Base-by-base conservation (phyloP, 2,888 invertebrate species). In the Marronus borbonicus region DNA sequence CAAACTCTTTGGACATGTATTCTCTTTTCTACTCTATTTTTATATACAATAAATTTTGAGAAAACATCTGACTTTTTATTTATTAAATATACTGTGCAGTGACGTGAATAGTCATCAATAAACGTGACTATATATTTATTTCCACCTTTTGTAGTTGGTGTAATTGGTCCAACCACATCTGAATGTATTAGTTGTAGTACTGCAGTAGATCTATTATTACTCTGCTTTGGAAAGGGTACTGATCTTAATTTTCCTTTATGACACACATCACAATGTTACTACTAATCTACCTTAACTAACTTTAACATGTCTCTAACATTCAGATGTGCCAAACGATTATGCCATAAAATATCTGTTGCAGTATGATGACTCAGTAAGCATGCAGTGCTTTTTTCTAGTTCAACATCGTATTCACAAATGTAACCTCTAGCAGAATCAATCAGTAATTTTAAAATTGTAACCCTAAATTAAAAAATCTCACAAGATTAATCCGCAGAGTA, bases 71-170 rank as follows among this genome's bases (percentile, higher is more conserved):
- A 17, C 28, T 50, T 17, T 49, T 24, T 69, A 4, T 20, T 49
- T 20, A 69, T 36, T 12, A 44, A 24, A 20, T 28, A 50, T 12
- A 44, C 44, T 7, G 5, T 39, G 4, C 50, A 24, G 20, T 50
- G 49, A 28, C 50, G 39, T 10, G 50, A 69, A 69, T 69, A 69
- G 20, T 76, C 50, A 28, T 76, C 76, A 49, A 76, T 64, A 14
- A 76, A 49, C 14, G 76, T 76, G 31, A 76, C 49, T 36, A 66
- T 52, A 31, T 76, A 76, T 52, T 17, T 17, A 17, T 17, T 17
- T 17, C 17, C 17, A 17, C 17, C 17, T 17, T 17, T 17, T 17
- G 17, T 17, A 17, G 17, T 17, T 17, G 17, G 17, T 17, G 17
- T 17, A 17, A 17, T 17, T 17, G 17, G 17, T 17, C 17, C 17